These are phyloP conservation scores for Meganola albula DNA, from an alignment of 2,888 invertebrate species.

Conservation along the genomic window DNA sequence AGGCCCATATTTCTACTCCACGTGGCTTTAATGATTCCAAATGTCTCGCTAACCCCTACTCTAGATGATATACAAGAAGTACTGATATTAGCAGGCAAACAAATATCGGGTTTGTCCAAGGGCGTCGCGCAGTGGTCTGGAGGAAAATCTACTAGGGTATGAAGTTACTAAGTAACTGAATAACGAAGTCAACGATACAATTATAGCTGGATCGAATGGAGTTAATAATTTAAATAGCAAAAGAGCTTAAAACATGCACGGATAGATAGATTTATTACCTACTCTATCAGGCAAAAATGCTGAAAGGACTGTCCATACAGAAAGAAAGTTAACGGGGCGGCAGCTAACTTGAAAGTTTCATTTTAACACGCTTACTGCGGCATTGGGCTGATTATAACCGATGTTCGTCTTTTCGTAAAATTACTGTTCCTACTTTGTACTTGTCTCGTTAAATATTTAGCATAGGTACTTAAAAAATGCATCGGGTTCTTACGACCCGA, in stretches of 20 bases:
- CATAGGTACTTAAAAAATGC: conserved; percentile 1
- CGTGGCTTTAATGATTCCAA: conserved; percentile 91
- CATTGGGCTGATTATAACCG: no score
- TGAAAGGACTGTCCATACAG: no score
- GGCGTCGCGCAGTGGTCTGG: conserved; percentile 95
- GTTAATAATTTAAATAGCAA: no score
- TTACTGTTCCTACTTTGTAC: conserved; percentile 4
- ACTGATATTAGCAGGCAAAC: conserved; percentile 87
- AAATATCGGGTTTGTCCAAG: conserved; percentile 91
- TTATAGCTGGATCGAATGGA: no score
- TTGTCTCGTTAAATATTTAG: conserved; percentile 1
- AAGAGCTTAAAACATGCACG: no score
- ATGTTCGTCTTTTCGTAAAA: no score
- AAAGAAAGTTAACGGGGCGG: no score
- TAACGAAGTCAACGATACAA: conserved; percentile 1
- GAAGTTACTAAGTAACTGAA: conserved; percentile 5
- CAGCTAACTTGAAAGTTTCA: no score
- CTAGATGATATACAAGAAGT: conserved; percentile 95
- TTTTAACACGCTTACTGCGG: no score
- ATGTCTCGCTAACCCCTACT: conserved; percentile 90
- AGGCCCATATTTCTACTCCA: conserved; percentile 88
- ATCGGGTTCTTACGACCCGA: conserved; percentile 1
- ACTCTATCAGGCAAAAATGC: no score
- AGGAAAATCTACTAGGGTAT: conserved; percentile 75
- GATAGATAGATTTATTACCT: no score